phyloP scores from a whole-genome alignment of 2,113 vertebrate genomes.

The Phylloscopus trochilus region DNA sequence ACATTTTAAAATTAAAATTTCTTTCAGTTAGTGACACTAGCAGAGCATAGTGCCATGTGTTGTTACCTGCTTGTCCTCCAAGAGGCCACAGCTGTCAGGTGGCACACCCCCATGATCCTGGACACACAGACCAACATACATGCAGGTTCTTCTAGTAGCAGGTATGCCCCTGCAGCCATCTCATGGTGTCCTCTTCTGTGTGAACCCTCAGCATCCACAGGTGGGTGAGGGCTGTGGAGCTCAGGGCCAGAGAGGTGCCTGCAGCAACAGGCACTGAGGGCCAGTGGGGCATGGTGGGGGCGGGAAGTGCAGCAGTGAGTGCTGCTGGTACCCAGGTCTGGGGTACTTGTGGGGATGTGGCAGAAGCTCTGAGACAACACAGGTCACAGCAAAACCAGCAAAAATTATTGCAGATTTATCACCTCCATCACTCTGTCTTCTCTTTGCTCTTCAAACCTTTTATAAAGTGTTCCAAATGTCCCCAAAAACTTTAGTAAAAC shows the following conservation, averaged over 20 bases:
- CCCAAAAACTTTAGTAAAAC: neutral
- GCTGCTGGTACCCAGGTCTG: neutral
- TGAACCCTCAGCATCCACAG: accelerated
- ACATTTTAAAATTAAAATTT: neutral
- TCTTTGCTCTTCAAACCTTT: neutral
- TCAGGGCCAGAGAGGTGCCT: neutral
- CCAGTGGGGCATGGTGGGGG: no score
- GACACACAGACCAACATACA: neutral
- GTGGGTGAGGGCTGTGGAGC: neutral
- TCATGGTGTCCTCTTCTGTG: neutral
- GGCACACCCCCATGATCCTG: neutral
- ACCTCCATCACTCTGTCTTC: neutral
- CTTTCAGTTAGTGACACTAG: neutral
- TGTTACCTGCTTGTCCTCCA: accelerated
- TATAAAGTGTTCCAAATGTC: neutral
- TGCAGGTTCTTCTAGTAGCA: neutral
- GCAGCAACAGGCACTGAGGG: neutral
- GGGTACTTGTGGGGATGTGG: accelerated
- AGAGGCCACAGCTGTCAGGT: neutral
- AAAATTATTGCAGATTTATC: neutral
- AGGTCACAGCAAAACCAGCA: neutral
- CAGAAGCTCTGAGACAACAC: neutral
- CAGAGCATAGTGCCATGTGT: accelerated
- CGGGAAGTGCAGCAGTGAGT: neutral
- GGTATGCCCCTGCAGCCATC: neutral